These are phyloP conservation scores for Tachina grossa DNA, from an alignment of 2,888 invertebrate species.

Conservation along the genomic window DNA sequence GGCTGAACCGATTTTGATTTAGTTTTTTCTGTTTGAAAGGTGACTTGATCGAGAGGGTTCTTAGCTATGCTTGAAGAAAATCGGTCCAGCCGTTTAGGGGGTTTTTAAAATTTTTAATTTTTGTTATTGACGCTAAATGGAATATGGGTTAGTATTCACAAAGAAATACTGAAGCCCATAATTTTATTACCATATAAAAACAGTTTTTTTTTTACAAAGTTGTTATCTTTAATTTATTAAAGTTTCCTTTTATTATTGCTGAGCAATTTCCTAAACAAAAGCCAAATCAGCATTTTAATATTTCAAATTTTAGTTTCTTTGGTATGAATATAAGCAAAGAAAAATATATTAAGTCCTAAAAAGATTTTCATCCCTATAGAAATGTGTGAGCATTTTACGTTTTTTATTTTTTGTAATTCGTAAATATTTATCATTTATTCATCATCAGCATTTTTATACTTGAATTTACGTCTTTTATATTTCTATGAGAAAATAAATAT, in stretches of 20 bases:
- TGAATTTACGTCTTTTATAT: constrained; percentile 28
- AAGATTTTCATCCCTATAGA: background rate
- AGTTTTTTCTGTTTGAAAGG: no score
- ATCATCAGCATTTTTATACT: constrained; percentile 14
- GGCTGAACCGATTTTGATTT: no score
- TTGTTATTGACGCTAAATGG: no score
- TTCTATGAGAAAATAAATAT: background rate
- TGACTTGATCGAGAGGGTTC: no score
- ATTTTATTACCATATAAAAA: no score
- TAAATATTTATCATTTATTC: constrained; percentile 24
- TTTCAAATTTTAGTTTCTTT: constrained; percentile 17
- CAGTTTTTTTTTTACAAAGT: no score
- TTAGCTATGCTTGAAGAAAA: no score
- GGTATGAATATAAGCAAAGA: background rate
- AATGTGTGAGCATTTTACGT: background rate
- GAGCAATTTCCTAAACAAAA: constrained; percentile 18
- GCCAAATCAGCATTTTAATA: constrained; percentile 18
- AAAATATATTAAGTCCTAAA: background rate
- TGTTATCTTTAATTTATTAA: no score
- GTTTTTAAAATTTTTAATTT: no score
- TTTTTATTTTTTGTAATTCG: background rate
- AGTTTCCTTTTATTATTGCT: constrained; percentile 6
- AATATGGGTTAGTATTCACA: no score
- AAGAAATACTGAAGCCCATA: no score
- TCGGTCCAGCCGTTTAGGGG: no score